Conservation (phyloP, 2,888 invertebrate genomes). For the Parascotia fuliginaria region DNA sequence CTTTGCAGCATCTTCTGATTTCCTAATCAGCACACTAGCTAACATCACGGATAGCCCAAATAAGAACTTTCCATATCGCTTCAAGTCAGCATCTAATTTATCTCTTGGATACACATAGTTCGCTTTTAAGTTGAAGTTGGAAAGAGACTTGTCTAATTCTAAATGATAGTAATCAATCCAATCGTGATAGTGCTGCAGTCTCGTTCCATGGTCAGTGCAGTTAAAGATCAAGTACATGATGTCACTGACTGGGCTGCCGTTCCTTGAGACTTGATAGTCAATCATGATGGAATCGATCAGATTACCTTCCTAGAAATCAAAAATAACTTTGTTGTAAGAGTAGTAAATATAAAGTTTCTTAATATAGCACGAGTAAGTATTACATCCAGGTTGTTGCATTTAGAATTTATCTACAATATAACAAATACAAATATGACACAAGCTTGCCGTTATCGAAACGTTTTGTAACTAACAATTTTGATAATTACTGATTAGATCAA, state of each 20-base stretch:
- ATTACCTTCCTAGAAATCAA: constrained; percentile 44
- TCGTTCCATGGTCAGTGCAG: constrained; percentile 50
- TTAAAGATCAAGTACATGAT: constrained; percentile 54
- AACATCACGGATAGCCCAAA: constrained; percentile 35
- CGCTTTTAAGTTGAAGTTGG: constrained; percentile 40
- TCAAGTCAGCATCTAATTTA: constrained; percentile 45
- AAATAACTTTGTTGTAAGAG: no score
- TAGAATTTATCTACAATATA: no score
- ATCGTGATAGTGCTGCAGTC: constrained; percentile 40
- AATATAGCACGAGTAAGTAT: background rate
- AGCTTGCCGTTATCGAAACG: no score
- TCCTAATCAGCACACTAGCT: constrained; percentile 31
- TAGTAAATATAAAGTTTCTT: no score
- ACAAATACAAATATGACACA: no score
- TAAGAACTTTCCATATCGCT: constrained; percentile 36
- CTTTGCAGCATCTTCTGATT: constrained; percentile 40
- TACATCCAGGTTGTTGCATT: no score
- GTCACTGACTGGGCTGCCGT: constrained; percentile 49
- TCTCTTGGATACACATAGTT: constrained; percentile 42
- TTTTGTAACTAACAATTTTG: no score
- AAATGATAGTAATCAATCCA: constrained; percentile 52
- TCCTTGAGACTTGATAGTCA: constrained; percentile 55
- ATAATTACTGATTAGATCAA: no score
- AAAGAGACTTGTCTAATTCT: constrained; percentile 40
- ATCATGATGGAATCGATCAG: constrained; percentile 48